Conservation (phyloP, 2,113 vertebrate species). For the Garra rufa region DNA sequence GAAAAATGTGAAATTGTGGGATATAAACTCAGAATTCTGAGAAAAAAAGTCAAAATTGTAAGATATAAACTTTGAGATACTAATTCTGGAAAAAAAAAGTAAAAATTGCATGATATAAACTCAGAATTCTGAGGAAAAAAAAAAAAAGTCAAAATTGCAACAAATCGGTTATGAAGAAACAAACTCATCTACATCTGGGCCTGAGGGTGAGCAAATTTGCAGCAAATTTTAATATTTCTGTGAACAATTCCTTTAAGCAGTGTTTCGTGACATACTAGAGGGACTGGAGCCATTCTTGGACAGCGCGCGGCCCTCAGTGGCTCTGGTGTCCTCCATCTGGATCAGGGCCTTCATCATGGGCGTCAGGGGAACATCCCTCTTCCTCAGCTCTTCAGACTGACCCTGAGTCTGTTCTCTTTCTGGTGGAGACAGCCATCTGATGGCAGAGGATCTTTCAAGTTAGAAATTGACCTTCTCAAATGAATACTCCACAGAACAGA, state of each 20-base stretch:
- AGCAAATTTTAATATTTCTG: no score
- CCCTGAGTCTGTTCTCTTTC: conserved; percentile 63
- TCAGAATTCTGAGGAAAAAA: no score
- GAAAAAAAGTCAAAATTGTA: no score
- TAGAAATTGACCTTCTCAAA: not conserved
- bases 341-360: conserved; percentile 89
- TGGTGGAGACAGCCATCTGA: conserved; percentile 64
- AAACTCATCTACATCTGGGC: no score
- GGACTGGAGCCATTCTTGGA: conserved; percentile 61
- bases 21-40: no score
- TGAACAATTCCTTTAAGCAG: not conserved
- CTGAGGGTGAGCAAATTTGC: no score
- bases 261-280: conserved; percentile 46
- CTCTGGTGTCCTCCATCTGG: conserved; percentile 86
- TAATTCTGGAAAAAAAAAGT: no score
- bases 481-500: not conserved
- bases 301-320: conserved; percentile 83
- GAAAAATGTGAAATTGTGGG: no score
- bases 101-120: no score
- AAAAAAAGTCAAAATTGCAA: no score
- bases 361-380: conserved; percentile 76
- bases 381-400: conserved; percentile 43
- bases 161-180: no score
- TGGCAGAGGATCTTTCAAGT: not conserved
- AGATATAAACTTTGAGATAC: no score